Percentiles rank a stretch among this genome's conserved stretches.
Conservation (phyloP, 92 coral and sea anemone species). For the Heliopora coerulea region DNA sequence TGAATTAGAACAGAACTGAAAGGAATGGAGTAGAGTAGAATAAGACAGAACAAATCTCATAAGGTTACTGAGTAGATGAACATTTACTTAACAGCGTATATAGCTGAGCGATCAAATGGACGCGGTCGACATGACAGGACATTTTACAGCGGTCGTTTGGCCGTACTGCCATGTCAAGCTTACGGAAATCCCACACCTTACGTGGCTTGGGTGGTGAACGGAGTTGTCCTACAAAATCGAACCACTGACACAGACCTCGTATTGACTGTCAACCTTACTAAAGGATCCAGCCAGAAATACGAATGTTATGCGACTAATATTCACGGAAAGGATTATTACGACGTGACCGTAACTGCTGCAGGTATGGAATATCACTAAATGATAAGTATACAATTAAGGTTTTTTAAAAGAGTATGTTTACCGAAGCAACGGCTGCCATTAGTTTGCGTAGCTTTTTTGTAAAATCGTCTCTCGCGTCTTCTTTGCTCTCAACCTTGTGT, state of each 20-base stretch:
- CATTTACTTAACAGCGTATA: neutral
- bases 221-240: constrained; percentile 19
- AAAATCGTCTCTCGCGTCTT: too few species aligned
- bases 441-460: too few species aligned
- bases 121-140: neutral
- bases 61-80: neutral
- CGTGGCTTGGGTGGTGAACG: constrained; percentile 4
- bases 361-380: neutral
- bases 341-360: neutral
- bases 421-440: too few species aligned
- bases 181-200: constrained; percentile 1
- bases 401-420: too few species aligned
- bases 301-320: constrained; percentile 15
- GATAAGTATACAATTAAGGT: too few species aligned
- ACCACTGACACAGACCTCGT: constrained; percentile 14
- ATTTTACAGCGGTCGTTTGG: neutral
- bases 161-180: constrained; percentile 11
- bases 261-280: constrained; percentile 4
- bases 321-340: constrained; percentile 15
- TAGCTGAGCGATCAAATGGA: constrained; percentile 6
- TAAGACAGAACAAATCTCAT: too few species aligned
- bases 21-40: too few species aligned
- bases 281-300: neutral
- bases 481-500: too few species aligned
- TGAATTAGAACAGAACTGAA: too few species aligned